Percentiles rank a stretch among this genome's conserved stretches.
Conservation (phyloP, 2,797 vertebrate genomes). For the Anguilla pacifica region DNA sequence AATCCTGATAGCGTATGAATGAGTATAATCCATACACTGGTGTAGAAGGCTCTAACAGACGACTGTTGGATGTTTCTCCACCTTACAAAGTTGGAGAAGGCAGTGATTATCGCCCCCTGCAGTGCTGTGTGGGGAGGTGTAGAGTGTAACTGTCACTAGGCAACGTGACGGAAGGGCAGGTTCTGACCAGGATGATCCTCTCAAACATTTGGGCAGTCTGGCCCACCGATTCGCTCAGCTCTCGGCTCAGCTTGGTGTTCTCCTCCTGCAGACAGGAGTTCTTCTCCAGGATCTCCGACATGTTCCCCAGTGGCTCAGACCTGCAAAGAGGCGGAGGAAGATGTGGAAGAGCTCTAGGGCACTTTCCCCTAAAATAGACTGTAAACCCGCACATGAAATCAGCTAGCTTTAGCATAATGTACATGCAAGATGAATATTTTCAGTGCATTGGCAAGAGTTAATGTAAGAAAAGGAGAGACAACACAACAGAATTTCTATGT, state of each 20-base stretch:
- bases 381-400: background rate
- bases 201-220: conserved; percentile 91
- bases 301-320: conserved; percentile 72
- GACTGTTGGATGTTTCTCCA: background rate
- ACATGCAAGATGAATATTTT: background rate
- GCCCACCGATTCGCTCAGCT: conserved; percentile 85
- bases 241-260: conserved; percentile 85
- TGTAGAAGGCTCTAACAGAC: background rate
- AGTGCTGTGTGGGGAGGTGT: background rate
- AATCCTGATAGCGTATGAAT: background rate
- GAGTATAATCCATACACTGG: background rate
- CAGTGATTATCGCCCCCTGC: background rate
- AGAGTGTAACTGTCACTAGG: background rate
- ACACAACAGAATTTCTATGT: background rate
- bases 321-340: conserved; percentile 47
- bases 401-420: background rate
- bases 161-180: background rate
- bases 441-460: background rate
- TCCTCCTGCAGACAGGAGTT: conserved; percentile 81
- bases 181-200: conserved; percentile 85
- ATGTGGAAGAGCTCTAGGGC: background rate
- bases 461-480: background rate
- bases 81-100: background rate
- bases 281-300: conserved; percentile 83
- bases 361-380: background rate